Conservation (phyloP, 2,888 invertebrate species). For the Pseudococcus longispinus region DNA sequence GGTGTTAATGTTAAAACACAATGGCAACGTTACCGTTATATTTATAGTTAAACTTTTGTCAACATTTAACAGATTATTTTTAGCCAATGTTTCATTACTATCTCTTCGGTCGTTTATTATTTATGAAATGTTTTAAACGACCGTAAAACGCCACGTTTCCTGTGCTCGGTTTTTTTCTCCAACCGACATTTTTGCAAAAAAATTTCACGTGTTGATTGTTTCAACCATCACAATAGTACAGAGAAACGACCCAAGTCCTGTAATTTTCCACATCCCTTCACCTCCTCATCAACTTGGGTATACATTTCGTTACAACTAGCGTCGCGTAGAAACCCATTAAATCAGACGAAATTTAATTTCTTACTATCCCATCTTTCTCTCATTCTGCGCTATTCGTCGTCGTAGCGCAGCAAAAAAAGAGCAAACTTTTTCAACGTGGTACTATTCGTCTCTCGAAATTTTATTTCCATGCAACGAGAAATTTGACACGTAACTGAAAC, state of each 20-base stretch:
- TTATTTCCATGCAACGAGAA: constrained; percentile 16
- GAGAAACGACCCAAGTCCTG: background rate
- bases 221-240: background rate
- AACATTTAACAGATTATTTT: constrained; percentile 42
- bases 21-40: constrained; percentile 11
- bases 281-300: background rate
- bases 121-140: constrained; percentile 25
- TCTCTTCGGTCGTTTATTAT: constrained; percentile 35
- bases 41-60: constrained; percentile 45
- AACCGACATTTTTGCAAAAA: background rate
- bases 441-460: background rate
- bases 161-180: background rate
- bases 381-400: background rate
- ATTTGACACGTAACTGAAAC: constrained; percentile 7
- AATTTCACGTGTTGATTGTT: constrained; percentile 34
- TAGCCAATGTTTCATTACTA: constrained; percentile 35
- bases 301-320: background rate
- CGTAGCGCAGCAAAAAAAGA: background rate
- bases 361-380: background rate
- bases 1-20: constrained; percentile 28
- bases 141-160: constrained; percentile 14
- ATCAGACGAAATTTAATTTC: constrained; percentile 25
- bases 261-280: background rate
- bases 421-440: background rate
- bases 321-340: background rate